Conservation (phyloP, 2,797 vertebrate genomes). For the Coranthus polyacanthus region DNA sequence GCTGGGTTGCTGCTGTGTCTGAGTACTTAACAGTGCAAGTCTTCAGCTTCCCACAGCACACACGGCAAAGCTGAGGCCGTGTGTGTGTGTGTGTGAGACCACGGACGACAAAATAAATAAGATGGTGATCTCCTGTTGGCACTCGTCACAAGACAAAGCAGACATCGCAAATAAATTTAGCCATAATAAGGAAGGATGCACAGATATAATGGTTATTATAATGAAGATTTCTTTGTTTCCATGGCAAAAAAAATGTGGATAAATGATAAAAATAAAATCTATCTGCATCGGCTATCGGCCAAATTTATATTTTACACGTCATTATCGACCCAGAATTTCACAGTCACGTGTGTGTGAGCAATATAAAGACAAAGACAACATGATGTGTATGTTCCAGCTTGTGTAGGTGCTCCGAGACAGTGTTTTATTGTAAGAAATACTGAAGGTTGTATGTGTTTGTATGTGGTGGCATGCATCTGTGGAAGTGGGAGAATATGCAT, state of each 20-base stretch:
- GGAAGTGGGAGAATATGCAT: constrained; percentile 11
- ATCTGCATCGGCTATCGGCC: too few species aligned
- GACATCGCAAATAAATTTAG: too few species aligned
- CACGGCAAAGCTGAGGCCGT: not conserved
- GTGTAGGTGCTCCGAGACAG: constrained; percentile 29
- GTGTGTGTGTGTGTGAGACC: not conserved
- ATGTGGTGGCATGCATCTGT: not conserved
- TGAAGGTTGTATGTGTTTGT: constrained; percentile 14
- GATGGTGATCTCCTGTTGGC: not conserved
- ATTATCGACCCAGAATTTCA: too few species aligned
- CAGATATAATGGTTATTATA: too few species aligned
- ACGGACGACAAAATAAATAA: constrained; percentile 4
- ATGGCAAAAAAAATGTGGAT: too few species aligned
- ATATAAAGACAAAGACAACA: constrained; percentile 5
- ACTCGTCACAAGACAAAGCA: not conserved
- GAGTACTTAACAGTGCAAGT: constrained; percentile 32
- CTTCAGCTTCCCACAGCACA: constrained; percentile 19
- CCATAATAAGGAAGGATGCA: too few species aligned
- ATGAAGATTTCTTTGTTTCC: too few species aligned
- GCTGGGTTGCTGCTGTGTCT: constrained; percentile 44
- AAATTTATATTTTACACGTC: too few species aligned
- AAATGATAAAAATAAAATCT: too few species aligned
- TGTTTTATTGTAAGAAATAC: constrained; percentile 7
- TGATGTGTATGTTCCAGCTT: constrained; percentile 19
- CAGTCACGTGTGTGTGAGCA: too few species aligned